These are phyloP conservation scores for Montipora capitata DNA, from an alignment of 92 coral and sea anemone genomes.

Conservation along the genomic window DNA sequence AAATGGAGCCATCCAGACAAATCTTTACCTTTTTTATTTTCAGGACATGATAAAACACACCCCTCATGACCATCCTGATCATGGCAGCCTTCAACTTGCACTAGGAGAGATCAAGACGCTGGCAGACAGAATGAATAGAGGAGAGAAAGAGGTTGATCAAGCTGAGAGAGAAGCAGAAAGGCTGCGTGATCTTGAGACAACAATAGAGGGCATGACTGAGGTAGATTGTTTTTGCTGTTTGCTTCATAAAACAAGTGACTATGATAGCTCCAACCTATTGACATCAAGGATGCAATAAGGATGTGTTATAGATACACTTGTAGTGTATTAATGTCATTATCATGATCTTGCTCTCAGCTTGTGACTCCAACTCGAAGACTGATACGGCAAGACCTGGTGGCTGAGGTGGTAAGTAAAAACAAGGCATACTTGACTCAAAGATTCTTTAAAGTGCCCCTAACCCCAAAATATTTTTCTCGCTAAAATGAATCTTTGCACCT, in stretches of 20 bases:
- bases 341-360: slow-evolving; percentile 68
- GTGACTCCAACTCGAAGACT: slow-evolving; percentile 88
- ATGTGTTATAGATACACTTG: too few relatives aligned
- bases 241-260: too few relatives aligned
- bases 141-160: slow-evolving; percentile 95
- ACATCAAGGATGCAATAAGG: too few relatives aligned
- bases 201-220: slow-evolving; percentile 95
- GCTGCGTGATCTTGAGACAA: slow-evolving; percentile 93
- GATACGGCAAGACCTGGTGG: slow-evolving; percentile 96
- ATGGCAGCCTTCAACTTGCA: slow-evolving; percentile 92
- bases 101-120: slow-evolving; percentile 95
- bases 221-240: slow-evolving; percentile 35
- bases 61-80: slow-evolving; percentile 97
- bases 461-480: too few relatives aligned
- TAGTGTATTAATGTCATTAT: too few relatives aligned
- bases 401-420: slow-evolving; percentile 90
- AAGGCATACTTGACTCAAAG: not conserved
- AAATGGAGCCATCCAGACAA: not conserved
- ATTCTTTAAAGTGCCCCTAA: too few relatives aligned
- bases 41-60: slow-evolving; percentile 99
- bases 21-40: not conserved
- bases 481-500: too few relatives aligned
- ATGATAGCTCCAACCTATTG: too few relatives aligned
- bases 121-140: slow-evolving; percentile 98
- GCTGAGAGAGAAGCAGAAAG: slow-evolving; percentile 99